Conservation (phyloP, 2,113 vertebrate species). For the Leptodactylus fuscus region DNA sequence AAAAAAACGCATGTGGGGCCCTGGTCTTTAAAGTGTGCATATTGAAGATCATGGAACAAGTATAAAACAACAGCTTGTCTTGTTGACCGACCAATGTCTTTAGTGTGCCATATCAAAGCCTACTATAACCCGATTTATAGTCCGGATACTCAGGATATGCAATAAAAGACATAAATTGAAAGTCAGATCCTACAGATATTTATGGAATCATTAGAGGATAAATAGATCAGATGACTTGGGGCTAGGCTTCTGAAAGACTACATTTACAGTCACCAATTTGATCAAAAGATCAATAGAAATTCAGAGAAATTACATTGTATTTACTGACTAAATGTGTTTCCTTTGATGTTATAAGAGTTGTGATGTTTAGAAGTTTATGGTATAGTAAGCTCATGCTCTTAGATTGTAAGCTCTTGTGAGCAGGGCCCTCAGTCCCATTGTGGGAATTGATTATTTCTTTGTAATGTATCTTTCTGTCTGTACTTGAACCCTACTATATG, state of each 20-base stretch:
- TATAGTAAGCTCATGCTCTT: too few relatives aligned
- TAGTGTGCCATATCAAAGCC: not conserved
- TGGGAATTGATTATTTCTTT: too few relatives aligned
- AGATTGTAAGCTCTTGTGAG: too few relatives aligned
- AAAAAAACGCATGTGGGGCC: too few relatives aligned
- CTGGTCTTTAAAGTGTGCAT: too few relatives aligned
- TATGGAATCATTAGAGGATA: conserved; percentile 1
- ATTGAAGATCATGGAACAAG: too few relatives aligned
- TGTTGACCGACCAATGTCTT: not conserved
- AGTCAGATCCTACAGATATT: not conserved
- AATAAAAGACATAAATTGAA: not conserved
- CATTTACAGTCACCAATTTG: not conserved
- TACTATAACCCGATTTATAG: not conserved
- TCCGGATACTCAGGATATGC: not conserved
- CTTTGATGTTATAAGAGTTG: conserved; percentile 6
- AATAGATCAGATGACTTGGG: not conserved
- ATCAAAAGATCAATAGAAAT: conserved; percentile 25
- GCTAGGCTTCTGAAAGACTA: conserved; percentile 3
- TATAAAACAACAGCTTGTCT: too few relatives aligned
- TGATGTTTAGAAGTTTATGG: conserved; percentile 1
- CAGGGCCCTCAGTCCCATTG: too few relatives aligned
- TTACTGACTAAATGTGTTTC: not conserved
- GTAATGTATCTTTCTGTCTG: too few relatives aligned
- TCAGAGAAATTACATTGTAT: conserved; percentile 1
- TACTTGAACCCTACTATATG: too few relatives aligned